A percentile compares a stretch with the other conserved stretches of the same genome.
Evolutionary conservation across 2,888 invertebrate species (phyloP).

Genomic region (Linnaemya tessellans): DNA sequence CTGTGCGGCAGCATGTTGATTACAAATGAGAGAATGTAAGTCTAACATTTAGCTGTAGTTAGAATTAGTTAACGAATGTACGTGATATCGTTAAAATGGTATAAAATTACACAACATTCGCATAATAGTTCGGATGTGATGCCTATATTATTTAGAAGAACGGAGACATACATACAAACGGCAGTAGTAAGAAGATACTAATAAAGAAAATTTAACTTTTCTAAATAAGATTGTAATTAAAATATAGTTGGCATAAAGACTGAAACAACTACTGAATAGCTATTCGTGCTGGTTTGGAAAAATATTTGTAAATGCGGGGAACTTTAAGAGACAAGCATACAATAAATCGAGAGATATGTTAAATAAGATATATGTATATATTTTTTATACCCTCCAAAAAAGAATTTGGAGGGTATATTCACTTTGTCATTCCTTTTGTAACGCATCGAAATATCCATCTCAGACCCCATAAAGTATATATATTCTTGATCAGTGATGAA

Average conservation of each 20-base stretch:
- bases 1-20: constrained; percentile 4
- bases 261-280: no score
- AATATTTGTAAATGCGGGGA: no score
- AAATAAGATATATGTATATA: no score
- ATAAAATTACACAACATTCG: constrained; percentile 79
- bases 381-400: no score
- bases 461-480: no score
- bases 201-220: constrained; percentile 21
- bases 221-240: constrained; percentile 40
- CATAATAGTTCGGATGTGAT: constrained; percentile 79
- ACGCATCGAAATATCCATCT: no score
- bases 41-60: constrained; percentile 80
- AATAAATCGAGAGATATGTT: no score
- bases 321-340: no score
- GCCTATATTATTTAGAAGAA: constrained; percentile 10
- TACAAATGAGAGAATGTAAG: constrained; percentile 55
- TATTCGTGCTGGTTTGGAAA: no score
- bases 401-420: no score
- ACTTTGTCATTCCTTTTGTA: no score
- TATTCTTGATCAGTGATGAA: no score
- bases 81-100: constrained; percentile 82
- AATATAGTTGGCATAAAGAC: constrained; percentile 17
- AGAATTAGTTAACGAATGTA: constrained; percentile 82
- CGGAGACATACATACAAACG: constrained; percentile 5
- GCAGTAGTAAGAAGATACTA: background rate